Evolutionary conservation across 1,140 invertebrate species (phyloP).

Genomic region (honey bee (Apis mellifera)): Amel_HAv3.1 CM009946.2:6252001-6252500

Average conservation of each 20-base stretch:
- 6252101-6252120: conserved; percentile 47
- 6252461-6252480: conserved; percentile 28
- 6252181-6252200: conserved; percentile 37
- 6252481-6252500: not conserved
- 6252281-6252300: conserved; percentile 71
- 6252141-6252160: conserved; percentile 34
- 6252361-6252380: conserved; percentile 37
- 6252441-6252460: conserved; percentile 52
- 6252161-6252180: conserved; percentile 51
- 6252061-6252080: conserved; percentile 56
- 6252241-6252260: conserved; percentile 64
- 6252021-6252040: conserved; percentile 39
- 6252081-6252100: conserved; percentile 36
- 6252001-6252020: conserved; percentile 21
- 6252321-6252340: conserved; percentile 71
- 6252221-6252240: conserved; percentile 55
- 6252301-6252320: conserved; percentile 79
- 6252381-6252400: conserved; percentile 16
- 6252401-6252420: conserved; percentile 23
- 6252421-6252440: conserved; percentile 4
- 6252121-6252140: conserved; percentile 13
- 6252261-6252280: conserved; percentile 68
- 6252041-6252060: conserved; percentile 66
- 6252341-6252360: conserved; percentile 23
- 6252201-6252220: conserved; percentile 21